A percentile compares a stretch with the other conserved stretches of the same genome.
These are phyloP conservation scores for Maniola jurtina DNA, from an alignment of 1,140 invertebrate genomes.

Conservation along the genomic window DNA sequence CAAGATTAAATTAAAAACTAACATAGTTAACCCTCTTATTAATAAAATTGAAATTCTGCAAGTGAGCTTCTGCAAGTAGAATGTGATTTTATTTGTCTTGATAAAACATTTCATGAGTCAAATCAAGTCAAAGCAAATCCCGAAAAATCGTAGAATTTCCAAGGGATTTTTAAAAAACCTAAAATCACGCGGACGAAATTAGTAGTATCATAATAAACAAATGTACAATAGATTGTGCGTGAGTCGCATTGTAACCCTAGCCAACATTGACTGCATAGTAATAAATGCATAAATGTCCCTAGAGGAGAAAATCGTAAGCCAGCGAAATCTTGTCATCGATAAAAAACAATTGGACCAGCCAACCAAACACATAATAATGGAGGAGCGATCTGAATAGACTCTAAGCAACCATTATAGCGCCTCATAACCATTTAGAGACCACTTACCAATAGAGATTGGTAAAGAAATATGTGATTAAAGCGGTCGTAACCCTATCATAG, in stretches of 20 bases:
- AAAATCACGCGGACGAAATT: too few relatives aligned
- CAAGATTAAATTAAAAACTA: background rate
- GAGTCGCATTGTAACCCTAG: too few relatives aligned
- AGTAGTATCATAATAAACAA: too few relatives aligned
- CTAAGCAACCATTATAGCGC: constrained; percentile 10
- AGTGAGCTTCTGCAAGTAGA: too few relatives aligned
- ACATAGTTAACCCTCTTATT: background rate
- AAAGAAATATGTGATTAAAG: constrained; percentile 14
- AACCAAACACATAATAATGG: constrained; percentile 8
- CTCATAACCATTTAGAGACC: constrained; percentile 10
- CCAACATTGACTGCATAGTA: too few relatives aligned
- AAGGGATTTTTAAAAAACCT: too few relatives aligned
- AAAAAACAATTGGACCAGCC: constrained; percentile 18
- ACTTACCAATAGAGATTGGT: constrained; percentile 6
- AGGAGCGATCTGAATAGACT: constrained; percentile 1
- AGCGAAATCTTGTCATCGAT: background rate
- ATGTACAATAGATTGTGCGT: too few relatives aligned
- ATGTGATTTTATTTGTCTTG: too few relatives aligned
- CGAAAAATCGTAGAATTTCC: too few relatives aligned
- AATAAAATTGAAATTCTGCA: background rate
- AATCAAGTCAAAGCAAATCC: too few relatives aligned
- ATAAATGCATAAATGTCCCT: too few relatives aligned
- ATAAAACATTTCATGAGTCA: too few relatives aligned
- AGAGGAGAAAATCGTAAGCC: background rate
- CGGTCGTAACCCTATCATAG: constrained; percentile 7